A percentile compares a stretch with the other conserved stretches of the same genome.
Evolutionary conservation across 92 coral and sea anemone genomes (phyloP).

Genomic region (Parazoanthus atlanticus): DNA sequence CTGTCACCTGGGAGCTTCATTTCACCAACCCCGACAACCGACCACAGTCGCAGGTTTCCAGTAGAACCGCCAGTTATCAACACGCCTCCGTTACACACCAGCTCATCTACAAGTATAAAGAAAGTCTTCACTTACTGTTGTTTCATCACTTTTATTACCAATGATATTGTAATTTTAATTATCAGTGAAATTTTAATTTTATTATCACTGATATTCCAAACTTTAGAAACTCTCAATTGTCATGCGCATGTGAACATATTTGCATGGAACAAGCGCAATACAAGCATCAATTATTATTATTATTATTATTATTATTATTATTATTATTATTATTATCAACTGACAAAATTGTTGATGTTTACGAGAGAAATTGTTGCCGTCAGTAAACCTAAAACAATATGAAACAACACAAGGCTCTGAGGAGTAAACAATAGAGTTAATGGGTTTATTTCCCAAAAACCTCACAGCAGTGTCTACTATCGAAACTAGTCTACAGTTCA

Average conservation of each 20-base stretch:
- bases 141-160: too few relatives aligned
- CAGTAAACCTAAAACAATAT: too few relatives aligned
- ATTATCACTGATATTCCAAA: too few relatives aligned
- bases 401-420: neutral
- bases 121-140: neutral
- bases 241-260: too few relatives aligned
- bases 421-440: neutral
- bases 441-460: neutral
- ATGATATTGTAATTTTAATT: too few relatives aligned
- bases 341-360: neutral
- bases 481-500: too few relatives aligned
- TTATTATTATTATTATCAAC: neutral
- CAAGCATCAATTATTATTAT: too few relatives aligned
- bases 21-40: slow-evolving; percentile 89
- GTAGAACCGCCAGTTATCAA: slow-evolving; percentile 85
- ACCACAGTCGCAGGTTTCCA: slow-evolving; percentile 92
- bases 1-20: slow-evolving; percentile 89
- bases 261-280: too few relatives aligned
- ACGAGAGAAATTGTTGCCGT: neutral
- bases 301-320: too few relatives aligned
- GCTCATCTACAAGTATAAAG: slow-evolving; percentile 51
- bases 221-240: too few relatives aligned
- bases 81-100: slow-evolving; percentile 77
- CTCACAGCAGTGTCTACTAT: neutral
- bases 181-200: too few relatives aligned